Base-by-base conservation (phyloP, 2,888 invertebrate species). In the Amiota mariae region DNA sequence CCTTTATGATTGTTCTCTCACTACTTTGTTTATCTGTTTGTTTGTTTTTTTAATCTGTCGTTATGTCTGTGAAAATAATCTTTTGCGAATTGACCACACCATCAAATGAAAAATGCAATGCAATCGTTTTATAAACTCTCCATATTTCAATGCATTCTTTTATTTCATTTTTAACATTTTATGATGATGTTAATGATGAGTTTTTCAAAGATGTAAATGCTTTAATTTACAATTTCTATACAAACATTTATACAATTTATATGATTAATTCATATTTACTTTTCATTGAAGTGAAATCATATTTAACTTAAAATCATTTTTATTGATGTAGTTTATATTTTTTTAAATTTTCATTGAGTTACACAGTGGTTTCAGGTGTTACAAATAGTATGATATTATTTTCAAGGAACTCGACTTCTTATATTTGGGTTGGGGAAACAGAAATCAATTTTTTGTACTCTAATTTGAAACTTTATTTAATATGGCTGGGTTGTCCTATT, bases 51-150 rank as follows among this genome's bases (percentile, higher is more conserved):
- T 24, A 24, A 24, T 24, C 24, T 24, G 24, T 1, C 24, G n/a
- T 24, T 1, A 1, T 36, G 47, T n/a, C 15, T 66, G 66, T 66
- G 48, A 66, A 66, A 66, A 48, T 48, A 66, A 66, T 66, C 66
- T 66, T 66, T 66, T 18, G 10, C 13, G 48, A 48, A 48, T 15
- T 66, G 47, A 66, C 47, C 64, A 13, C 66, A 15, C 8, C 64
- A 36, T 36, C 36, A 36, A 36, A 36, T 6, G 36, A 36, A 36
- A 6, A 36, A 36, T 36, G n/a, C 46, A 46, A 63, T 20, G 46
- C 4, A 18, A 57, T 15, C 18, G 18, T 1, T 8, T 48, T 48
- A 66, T 48, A 66, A 66, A 66, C 66, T 18, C 11, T 66, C 66
- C 49, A 48, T 66, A 66, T 66, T 66, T 48, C 66, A 66, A 20